Percentiles rank a stretch among this genome's conserved stretches.
These are phyloP conservation scores for Oncorhynchus nerka DNA, from an alignment of 2,113 vertebrate species.

Conservation along the genomic window DNA sequence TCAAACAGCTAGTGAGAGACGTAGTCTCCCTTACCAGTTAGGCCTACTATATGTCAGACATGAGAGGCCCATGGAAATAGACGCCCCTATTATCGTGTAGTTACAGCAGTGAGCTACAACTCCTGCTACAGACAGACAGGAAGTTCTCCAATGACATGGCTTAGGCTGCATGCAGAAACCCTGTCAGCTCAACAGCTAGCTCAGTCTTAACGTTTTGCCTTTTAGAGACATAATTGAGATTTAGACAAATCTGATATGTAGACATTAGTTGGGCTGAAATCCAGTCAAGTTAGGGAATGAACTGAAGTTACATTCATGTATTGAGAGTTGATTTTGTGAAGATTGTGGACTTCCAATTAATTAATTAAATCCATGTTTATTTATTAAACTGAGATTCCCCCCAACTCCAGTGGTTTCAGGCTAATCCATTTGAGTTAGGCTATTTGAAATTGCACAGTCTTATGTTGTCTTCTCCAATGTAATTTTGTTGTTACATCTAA, in stretches of 20 bases:
- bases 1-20: neutral
- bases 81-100: neutral
- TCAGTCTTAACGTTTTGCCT: neutral
- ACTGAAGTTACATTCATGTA: neutral
- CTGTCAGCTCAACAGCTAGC: neutral
- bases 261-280: neutral
- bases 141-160: neutral
- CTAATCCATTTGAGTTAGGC: no score
- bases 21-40: neutral
- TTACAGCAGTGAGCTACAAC: neutral
- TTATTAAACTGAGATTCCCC: neutral
- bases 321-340: neutral
- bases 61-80: neutral
- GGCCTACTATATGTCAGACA: neutral
- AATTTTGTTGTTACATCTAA: slow-evolving; percentile 50
- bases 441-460: neutral
- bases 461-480: slow-evolving; percentile 39
- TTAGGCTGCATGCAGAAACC: neutral
- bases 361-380: neutral
- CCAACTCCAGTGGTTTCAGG: no score
- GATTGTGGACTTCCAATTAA: neutral
- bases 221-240: no score
- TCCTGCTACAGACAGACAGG: neutral
- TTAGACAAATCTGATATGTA: neutral
- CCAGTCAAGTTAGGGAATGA: neutral